phyloP scores from a whole-genome alignment of 2,113 vertebrate genomes.

The Rhineura floridana region DNA sequence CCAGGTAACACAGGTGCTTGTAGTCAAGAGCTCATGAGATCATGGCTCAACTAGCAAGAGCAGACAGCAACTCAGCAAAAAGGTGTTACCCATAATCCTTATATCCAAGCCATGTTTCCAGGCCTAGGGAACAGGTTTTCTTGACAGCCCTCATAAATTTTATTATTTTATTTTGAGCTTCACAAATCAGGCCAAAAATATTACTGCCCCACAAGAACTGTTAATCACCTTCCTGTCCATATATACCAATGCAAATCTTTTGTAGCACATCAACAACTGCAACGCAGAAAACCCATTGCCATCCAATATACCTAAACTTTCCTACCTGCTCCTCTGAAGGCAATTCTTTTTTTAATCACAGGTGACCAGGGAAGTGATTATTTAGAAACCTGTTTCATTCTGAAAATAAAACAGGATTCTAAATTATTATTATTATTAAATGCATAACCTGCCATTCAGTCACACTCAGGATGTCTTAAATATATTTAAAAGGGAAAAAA shows the following conservation, averaged over 20 bases:
- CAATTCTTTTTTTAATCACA: background rate
- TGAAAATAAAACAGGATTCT: too few relatives aligned
- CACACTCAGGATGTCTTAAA: background rate
- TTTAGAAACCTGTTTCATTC: background rate
- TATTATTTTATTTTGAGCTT: background rate
- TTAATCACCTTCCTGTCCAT: background rate
- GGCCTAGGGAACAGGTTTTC: background rate
- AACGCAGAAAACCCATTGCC: background rate
- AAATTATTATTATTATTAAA: background rate
- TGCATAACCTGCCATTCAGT: background rate
- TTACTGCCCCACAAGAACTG: background rate
- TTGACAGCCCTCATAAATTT: background rate
- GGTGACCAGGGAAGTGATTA: background rate
- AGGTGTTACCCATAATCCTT: too few relatives aligned
- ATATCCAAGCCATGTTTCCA: too few relatives aligned
- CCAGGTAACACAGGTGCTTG: too few relatives aligned
- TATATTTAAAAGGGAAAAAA: background rate
- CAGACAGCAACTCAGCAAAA: too few relatives aligned
- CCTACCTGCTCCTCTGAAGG: background rate
- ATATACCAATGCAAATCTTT: background rate
- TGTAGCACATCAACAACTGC: background rate
- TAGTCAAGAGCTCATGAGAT: too few relatives aligned
- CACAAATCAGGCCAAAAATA: background rate
- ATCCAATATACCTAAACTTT: too few relatives aligned
- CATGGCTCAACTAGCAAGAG: too few relatives aligned